Conservation (phyloP, 2,113 vertebrate species). For the Hypocryptadius cinnamomeus region DNA sequence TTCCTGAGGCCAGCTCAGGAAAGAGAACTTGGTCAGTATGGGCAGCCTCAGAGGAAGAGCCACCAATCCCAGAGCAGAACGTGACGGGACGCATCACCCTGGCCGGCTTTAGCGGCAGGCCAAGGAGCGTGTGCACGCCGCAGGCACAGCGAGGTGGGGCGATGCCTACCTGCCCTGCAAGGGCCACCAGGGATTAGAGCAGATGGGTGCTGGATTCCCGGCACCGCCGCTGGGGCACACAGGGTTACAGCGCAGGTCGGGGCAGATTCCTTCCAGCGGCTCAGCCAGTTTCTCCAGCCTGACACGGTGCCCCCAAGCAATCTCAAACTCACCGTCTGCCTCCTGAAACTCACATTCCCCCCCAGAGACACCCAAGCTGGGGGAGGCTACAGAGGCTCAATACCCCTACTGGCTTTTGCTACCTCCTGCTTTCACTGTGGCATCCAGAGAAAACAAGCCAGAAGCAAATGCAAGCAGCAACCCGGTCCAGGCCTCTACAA, state of each 20-base stretch:
- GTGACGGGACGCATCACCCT: accelerated
- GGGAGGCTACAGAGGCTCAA: neutral
- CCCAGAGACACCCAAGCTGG: neutral
- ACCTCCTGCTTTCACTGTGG: neutral
- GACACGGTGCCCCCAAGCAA: neutral
- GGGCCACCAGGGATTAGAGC: neutral
- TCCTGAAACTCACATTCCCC: neutral
- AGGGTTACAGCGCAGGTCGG: neutral
- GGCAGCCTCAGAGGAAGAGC: neutral
- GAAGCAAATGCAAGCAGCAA: neutral
- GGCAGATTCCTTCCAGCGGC: conserved; percentile 30
- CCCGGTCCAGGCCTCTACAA: neutral
- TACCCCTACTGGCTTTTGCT: neutral
- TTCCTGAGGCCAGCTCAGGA: neutral
- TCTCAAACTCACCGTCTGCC: neutral
- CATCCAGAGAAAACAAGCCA: neutral
- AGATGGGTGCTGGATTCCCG: neutral
- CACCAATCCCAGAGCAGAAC: neutral
- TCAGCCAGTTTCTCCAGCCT: conserved; percentile 36
- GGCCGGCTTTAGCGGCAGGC: neutral
- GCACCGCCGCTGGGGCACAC: accelerated
- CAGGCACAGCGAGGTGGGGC: neutral
- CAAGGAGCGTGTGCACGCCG: accelerated
- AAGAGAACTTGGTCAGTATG: neutral
- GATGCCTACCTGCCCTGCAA: neutral